A percentile compares a stretch with the other conserved stretches of the same genome.
phyloP scores from a whole-genome alignment of 2,888 invertebrate genomes.

The Nephrotoma flavescens region DNA sequence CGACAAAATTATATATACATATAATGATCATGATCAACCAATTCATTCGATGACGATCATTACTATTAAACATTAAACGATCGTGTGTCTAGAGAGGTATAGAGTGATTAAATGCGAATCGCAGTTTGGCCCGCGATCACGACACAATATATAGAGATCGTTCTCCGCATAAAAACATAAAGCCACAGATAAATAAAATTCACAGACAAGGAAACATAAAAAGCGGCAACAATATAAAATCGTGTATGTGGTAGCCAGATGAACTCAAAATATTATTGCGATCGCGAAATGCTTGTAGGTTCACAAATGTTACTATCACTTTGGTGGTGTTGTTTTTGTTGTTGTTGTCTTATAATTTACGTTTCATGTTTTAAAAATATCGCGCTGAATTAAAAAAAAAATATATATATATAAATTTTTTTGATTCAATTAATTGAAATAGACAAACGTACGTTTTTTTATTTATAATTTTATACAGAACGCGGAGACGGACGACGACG shows the following conservation, averaged over 20 bases:
- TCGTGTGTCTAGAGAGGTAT: not conserved
- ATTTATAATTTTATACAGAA: not conserved
- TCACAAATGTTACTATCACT: not conserved
- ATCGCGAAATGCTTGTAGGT: not conserved
- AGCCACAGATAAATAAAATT: not conserved
- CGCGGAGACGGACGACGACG: not conserved
- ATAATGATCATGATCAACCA: not conserved
- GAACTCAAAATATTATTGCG: not conserved
- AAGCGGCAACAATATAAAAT: not conserved
- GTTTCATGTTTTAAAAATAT: not conserved
- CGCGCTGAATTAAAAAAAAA: not conserved
- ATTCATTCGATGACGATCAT: not conserved
- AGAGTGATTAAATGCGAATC: not conserved
- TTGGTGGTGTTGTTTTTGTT: not conserved
- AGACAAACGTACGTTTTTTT: not conserved
- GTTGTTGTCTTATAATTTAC: not conserved
- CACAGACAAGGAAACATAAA: not conserved
- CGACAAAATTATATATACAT: not conserved
- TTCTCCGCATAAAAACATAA: not conserved
- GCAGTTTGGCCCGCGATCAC: not conserved
- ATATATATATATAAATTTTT: not conserved
- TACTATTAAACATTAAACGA: not conserved
- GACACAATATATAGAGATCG: not conserved
- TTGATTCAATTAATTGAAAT: not conserved
- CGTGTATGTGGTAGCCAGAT: not conserved